Percentiles rank a stretch among this genome's conserved stretches.
Conservation (phyloP, 2,113 vertebrate genomes). For the Neodon shergylaensis region DNA sequence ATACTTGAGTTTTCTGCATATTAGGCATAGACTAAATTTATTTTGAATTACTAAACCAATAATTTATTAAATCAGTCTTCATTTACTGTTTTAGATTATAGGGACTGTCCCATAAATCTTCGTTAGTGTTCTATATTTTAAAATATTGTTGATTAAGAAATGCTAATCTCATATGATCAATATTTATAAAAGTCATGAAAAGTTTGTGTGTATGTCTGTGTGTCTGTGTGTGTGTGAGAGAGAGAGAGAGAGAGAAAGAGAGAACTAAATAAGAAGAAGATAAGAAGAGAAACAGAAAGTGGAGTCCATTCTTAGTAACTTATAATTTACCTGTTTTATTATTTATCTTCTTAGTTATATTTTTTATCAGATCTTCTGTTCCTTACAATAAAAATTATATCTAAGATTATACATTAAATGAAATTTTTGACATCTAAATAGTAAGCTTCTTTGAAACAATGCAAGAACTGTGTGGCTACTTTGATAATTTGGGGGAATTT, state of each 20-base stretch:
- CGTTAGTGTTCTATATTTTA: not conserved
- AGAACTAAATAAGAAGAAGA: not conserved
- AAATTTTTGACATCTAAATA: not conserved
- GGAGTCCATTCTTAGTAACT: not conserved
- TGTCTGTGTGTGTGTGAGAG: no score
- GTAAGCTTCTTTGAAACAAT: not conserved
- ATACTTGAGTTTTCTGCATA: not conserved
- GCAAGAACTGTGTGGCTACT: not conserved
- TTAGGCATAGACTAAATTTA: not conserved
- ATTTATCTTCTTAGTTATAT: not conserved
- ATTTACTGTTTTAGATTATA: not conserved
- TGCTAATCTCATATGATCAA: not conserved
- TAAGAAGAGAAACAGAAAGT: not conserved
- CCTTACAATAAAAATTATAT: not conserved
- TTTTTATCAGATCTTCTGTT: not conserved
- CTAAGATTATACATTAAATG: not conserved
- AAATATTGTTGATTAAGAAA: not conserved
- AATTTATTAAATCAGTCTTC: not conserved
- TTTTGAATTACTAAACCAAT: not conserved
- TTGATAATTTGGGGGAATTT: not conserved
- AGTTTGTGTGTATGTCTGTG: not conserved
- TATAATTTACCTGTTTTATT: not conserved
- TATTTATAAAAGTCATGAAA: not conserved
- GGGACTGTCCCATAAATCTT: accelerated
- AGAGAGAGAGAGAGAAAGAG: no score